Conservation (phyloP, 1,140 invertebrate genomes). For the Thalassaphorura encarpata region DNA sequence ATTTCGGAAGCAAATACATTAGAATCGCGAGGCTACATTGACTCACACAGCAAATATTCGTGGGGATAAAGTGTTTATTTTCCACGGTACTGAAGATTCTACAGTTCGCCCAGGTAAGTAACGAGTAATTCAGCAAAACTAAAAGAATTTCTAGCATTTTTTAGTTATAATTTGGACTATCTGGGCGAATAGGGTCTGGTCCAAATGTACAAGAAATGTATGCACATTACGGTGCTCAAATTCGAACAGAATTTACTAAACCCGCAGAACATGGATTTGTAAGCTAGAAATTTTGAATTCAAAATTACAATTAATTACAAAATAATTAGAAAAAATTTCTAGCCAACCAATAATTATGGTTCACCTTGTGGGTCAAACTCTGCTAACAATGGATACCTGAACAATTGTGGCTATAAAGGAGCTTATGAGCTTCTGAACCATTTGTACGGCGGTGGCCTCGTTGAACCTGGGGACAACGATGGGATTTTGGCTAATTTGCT, state of each 20-base stretch:
- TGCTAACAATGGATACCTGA: constrained; percentile 33
- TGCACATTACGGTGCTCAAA: constrained; percentile 33
- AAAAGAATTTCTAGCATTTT: not conserved
- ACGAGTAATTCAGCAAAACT: not conserved
- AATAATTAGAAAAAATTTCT: no score
- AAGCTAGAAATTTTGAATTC: not conserved
- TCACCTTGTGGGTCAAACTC: constrained; percentile 33
- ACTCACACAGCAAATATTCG: constrained; percentile 35
- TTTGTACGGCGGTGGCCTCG: constrained; percentile 36
- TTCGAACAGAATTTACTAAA: constrained; percentile 35
- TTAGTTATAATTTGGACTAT: not conserved
- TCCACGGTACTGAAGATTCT: constrained; percentile 36
- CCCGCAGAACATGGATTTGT: constrained; percentile 34
- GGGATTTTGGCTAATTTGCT: constrained; percentile 25
- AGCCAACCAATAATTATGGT: constrained; percentile 40
- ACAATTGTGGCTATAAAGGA: constrained; percentile 39
- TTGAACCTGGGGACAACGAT: constrained; percentile 9
- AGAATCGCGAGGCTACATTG: constrained; percentile 34
- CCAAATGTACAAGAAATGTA: constrained; percentile 35
- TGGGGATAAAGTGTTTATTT: constrained; percentile 37
- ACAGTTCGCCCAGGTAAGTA: constrained; percentile 36
- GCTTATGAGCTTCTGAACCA: constrained; percentile 39
- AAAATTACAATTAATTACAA: not conserved
- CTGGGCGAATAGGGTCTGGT: constrained; percentile 35
- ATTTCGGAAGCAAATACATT: constrained; percentile 29